These are phyloP conservation scores for Nyctalus aviator DNA, from an alignment of 2,797 vertebrate genomes.

Conservation along the genomic window DNA sequence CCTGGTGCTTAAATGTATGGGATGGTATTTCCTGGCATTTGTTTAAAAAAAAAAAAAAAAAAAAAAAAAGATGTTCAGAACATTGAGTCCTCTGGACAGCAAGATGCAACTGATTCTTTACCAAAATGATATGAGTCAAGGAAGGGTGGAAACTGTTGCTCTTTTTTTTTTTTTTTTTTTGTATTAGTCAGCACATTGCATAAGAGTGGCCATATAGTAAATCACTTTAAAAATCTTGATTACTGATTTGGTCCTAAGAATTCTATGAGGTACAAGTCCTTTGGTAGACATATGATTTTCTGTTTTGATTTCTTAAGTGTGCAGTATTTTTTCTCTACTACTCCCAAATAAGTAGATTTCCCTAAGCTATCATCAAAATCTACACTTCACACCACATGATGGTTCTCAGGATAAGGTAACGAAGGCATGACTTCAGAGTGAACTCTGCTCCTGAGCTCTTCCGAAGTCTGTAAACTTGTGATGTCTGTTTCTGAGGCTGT, in stretches of 20 bases:
- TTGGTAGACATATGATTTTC: background rate
- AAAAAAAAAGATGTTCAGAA: background rate
- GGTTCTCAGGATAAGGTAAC: background rate
- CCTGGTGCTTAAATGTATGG: background rate
- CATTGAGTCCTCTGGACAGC: background rate
- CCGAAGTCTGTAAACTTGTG: background rate
- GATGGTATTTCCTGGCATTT: background rate
- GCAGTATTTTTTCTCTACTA: background rate
- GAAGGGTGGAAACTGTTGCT: background rate
- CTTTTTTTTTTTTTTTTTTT: background rate
- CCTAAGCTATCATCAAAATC: background rate
- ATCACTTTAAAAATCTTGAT: background rate
- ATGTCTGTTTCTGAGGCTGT: background rate
- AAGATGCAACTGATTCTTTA: background rate
- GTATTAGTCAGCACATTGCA: background rate
- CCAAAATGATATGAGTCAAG: background rate
- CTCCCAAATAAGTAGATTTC: background rate
- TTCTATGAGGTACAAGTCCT: background rate
- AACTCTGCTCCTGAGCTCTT: background rate
- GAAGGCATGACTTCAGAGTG: background rate
- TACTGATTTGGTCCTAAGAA: background rate
- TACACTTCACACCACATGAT: background rate
- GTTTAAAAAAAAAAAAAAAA: background rate
- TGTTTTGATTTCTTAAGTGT: constrained; percentile 30
- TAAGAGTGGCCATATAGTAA: background rate